phyloP scores from a whole-genome alignment of 1,140 invertebrate species.

The Papilio dardanus region DNA sequence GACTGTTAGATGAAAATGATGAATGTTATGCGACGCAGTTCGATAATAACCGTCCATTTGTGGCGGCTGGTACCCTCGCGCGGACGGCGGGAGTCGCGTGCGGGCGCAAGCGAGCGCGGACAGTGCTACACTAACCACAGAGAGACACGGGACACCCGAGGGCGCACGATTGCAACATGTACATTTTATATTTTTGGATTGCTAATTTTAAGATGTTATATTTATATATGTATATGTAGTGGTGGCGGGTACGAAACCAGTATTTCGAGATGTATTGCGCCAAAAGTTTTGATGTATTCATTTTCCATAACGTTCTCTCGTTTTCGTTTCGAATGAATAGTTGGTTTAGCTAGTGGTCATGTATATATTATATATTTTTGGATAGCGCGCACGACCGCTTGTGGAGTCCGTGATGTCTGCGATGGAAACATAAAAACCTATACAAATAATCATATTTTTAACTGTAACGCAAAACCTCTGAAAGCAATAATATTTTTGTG shows the following conservation, averaged over 20 bases:
- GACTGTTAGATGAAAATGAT: constrained; percentile 53
- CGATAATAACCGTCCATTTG: constrained; percentile 79
- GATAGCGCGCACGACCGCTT: constrained; percentile 73
- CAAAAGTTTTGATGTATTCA: constrained; percentile 81
- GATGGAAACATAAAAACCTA: constrained; percentile 46
- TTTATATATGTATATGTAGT: constrained; percentile 82
- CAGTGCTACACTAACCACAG: constrained; percentile 47
- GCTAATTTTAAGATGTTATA: constrained; percentile 83
- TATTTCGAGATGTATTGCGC: constrained; percentile 80
- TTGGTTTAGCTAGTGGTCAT: constrained; percentile 81
- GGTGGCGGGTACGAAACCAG: constrained; percentile 76
- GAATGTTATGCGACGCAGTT: constrained; percentile 72
- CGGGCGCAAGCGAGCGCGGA: constrained; percentile 55
- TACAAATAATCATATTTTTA: constrained; percentile 70
- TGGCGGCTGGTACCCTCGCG: constrained; percentile 78
- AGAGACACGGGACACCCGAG: constrained; percentile 64
- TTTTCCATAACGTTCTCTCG: constrained; percentile 76
- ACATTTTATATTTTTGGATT: constrained; percentile 82
- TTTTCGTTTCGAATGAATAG: constrained; percentile 71
- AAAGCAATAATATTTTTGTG: constrained; percentile 82
- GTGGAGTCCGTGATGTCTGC: constrained; percentile 55
- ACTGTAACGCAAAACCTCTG: constrained; percentile 71
- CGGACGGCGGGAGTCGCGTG: constrained; percentile 66
- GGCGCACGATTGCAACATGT: constrained; percentile 78
- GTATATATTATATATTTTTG: constrained; percentile 42